Evolutionary conservation across 2,888 invertebrate genomes (phyloP).

Genomic region (Ophonus ardosiacus): DNA sequence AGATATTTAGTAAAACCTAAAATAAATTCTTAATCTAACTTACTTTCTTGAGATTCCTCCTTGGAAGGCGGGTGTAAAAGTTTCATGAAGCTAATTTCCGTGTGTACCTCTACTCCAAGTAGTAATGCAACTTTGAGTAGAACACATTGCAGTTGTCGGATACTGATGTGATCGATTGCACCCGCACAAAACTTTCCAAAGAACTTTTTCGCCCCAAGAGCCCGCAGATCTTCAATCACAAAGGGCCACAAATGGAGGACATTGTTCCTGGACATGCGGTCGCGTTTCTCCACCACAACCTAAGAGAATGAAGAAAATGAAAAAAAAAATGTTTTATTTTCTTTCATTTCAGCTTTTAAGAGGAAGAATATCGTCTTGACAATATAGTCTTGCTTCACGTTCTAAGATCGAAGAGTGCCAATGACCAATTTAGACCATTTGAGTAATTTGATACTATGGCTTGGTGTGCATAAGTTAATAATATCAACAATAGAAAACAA

Average conservation of each 20-base stretch:
- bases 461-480: too few species aligned
- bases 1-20: neutral
- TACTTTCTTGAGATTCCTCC: slow-evolving; percentile 79
- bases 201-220: slow-evolving; percentile 97
- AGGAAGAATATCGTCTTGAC: too few species aligned
- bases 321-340: too few species aligned
- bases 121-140: slow-evolving; percentile 95
- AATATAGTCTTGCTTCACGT: too few species aligned
- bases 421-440: too few species aligned
- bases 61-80: slow-evolving; percentile 86
- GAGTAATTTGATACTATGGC: too few species aligned
- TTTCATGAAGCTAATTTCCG: slow-evolving; percentile 93
- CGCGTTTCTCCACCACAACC: slow-evolving; percentile 94
- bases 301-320: slow-evolving; percentile 67
- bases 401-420: too few species aligned
- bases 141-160: slow-evolving; percentile 96
- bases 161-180: slow-evolving; percentile 98
- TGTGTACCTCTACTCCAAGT: slow-evolving; percentile 96
- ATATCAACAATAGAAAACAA: neutral
- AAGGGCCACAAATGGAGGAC: slow-evolving; percentile 99
- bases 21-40: slow-evolving; percentile 62
- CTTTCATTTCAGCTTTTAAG: too few species aligned
- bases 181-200: slow-evolving; percentile 99
- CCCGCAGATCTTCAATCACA: slow-evolving; percentile 95
- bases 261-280: slow-evolving; percentile 96